phyloP scores from a whole-genome alignment of 2,888 invertebrate genomes.

The Sceliomorpha sp. region DNA sequence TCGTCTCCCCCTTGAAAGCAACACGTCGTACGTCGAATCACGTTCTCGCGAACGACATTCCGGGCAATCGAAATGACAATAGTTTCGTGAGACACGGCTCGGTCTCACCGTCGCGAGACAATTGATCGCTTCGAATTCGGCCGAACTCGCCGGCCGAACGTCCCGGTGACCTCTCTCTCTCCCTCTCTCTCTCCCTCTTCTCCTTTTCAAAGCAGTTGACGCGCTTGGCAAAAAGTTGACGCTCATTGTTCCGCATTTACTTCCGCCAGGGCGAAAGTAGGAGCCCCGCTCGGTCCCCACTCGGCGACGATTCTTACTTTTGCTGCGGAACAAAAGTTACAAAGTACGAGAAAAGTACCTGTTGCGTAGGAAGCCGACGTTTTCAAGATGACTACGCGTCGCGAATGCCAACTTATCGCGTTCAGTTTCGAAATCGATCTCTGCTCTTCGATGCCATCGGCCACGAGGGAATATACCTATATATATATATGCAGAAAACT shows the following conservation, averaged over 20 bases:
- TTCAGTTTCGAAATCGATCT: no score
- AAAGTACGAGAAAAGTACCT: conserved; percentile 67
- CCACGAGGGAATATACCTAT: no score
- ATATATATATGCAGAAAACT: no score
- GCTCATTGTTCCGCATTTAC: conserved; percentile 64
- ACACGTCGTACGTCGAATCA: neutral
- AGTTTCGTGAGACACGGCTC: neutral
- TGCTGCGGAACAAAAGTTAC: conserved; percentile 69
- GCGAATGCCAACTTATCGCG: conserved; percentile 5
- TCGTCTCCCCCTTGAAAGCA: no score
- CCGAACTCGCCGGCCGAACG: conserved; percentile 2
- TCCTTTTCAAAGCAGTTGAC: neutral
- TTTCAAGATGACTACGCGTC: conserved; percentile 15
- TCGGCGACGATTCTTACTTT: no score
- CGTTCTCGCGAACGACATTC: no score
- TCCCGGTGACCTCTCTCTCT: conserved; percentile 6
- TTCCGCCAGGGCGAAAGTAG: conserved; percentile 22
- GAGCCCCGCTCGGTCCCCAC: conserved; percentile 13
- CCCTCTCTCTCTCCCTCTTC: no score
- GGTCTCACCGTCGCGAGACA: conserved; percentile 6
- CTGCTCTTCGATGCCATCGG: no score
- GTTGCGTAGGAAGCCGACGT: conserved; percentile 62
- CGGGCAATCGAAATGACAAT: neutral
- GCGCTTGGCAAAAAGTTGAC: conserved; percentile 62
- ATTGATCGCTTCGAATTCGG: conserved; percentile 6